phyloP scores from a whole-genome alignment of 2,113 vertebrate species.

The Sander vitreus region DNA sequence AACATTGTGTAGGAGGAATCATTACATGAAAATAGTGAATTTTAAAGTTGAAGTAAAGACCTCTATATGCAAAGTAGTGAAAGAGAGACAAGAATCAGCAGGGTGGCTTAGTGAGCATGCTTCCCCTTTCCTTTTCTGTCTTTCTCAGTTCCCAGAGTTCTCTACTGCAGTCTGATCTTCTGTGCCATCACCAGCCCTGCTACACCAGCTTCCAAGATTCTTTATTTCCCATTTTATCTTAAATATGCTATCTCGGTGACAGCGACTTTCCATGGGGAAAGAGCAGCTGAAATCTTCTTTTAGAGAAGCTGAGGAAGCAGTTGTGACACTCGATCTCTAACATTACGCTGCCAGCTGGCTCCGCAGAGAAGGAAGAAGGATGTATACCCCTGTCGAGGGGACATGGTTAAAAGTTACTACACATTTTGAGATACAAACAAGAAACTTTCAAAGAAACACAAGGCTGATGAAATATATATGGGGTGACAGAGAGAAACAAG shows the following conservation, averaged over 20 bases:
- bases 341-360: constrained; percentile 39
- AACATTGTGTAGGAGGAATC: constrained; percentile 33
- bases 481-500: constrained; percentile 21
- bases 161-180: constrained; percentile 54
- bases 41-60: constrained; percentile 32
- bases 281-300: constrained; percentile 42
- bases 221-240: constrained; percentile 63
- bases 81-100: constrained; percentile 61
- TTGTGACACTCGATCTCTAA: constrained; percentile 55
- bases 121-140: constrained; percentile 25
- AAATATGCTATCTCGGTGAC: constrained; percentile 64
- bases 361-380: constrained; percentile 24
- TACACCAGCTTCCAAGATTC: constrained; percentile 56
- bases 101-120: constrained; percentile 73
- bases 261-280: constrained; percentile 41
- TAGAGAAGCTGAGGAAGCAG: constrained; percentile 43
- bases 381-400: constrained; percentile 35
- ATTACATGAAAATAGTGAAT: constrained; percentile 36
- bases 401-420: constrained; percentile 48
- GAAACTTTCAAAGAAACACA: constrained; percentile 52
- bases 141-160: constrained; percentile 49
- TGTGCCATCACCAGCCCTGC: constrained; percentile 49
- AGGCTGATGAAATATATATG: constrained; percentile 50
- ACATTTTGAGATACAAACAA: constrained; percentile 58
- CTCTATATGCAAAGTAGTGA: constrained; percentile 47